phyloP scores from a whole-genome alignment of 2,113 vertebrate genomes.

The Sylvilagus bachmani region DNA sequence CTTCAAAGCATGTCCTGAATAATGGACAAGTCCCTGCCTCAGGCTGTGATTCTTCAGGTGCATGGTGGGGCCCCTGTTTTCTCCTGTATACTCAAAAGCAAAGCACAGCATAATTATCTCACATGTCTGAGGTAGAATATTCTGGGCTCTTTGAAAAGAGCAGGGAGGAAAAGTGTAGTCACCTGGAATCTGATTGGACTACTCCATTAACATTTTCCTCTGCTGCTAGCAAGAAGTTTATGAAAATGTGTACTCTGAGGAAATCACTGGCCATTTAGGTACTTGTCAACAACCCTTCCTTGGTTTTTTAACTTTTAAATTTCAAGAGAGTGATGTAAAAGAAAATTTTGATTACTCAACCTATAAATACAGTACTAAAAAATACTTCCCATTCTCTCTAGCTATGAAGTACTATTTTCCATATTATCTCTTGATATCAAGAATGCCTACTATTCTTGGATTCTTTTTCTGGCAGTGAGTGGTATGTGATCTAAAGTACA shows the following conservation, averaged over 20 bases:
- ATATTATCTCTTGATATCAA: not conserved
- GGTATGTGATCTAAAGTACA: not conserved
- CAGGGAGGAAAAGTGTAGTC: not conserved
- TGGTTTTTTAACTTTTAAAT: conserved; percentile 30
- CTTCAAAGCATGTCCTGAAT: not conserved
- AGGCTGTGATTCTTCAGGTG: not conserved
- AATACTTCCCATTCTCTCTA: not conserved
- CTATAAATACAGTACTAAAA: not conserved
- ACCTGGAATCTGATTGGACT: not conserved
- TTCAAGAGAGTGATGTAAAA: not conserved
- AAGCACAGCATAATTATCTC: not conserved
- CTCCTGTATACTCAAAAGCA: not conserved
- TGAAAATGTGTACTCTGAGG: not conserved
- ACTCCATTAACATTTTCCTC: not conserved
- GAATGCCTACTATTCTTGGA: not conserved
- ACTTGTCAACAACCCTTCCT: not conserved
- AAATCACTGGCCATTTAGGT: not conserved
- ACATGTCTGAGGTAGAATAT: not conserved
- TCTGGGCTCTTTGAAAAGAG: not conserved
- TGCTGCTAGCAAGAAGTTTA: not conserved
- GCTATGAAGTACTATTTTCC: not conserved
- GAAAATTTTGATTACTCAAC: not conserved
- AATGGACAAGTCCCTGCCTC: not conserved
- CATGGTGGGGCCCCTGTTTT: not conserved
- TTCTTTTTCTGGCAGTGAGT: not conserved